phyloP scores from a whole-genome alignment of 2,888 invertebrate species.

The Lasioglossum villosulum region DNA sequence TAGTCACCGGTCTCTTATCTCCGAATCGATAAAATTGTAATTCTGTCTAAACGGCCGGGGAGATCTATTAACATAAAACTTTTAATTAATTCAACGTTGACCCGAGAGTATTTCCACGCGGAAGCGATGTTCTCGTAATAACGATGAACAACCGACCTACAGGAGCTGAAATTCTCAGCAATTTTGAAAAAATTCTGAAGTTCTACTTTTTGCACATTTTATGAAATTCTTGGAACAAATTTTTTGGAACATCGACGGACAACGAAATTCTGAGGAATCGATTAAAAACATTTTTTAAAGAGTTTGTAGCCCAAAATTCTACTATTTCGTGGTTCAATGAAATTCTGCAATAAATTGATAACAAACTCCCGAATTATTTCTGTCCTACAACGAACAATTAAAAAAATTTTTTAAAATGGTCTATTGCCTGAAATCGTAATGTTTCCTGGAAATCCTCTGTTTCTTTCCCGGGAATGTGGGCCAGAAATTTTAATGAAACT shows the following conservation, averaged over 20 bases:
- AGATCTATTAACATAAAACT: not conserved
- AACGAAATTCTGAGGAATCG: too few species aligned
- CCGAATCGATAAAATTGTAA: not conserved
- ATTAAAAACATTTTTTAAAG: too few species aligned
- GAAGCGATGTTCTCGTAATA: not conserved
- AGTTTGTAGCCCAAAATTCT: too few species aligned
- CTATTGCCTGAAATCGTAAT: too few species aligned
- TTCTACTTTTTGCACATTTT: not conserved
- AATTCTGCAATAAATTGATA: too few species aligned
- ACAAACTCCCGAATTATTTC: too few species aligned
- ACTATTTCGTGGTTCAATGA: too few species aligned
- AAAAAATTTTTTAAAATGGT: too few species aligned
- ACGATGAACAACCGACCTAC: not conserved
- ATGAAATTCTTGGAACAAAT: not conserved
- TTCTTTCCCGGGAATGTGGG: too few species aligned
- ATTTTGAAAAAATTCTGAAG: not conserved
- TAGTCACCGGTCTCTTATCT: not conserved
- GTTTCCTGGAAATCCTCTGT: too few species aligned
- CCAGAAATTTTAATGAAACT: not conserved
- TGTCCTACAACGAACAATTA: too few species aligned
- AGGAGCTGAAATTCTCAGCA: not conserved
- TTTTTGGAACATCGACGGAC: too few species aligned
- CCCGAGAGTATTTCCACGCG: not conserved
- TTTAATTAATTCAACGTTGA: constrained; percentile 1
- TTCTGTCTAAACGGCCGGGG: not conserved